Conservation (phyloP, 2,888 invertebrate genomes). For the Drosophila meridionalis region DNA sequence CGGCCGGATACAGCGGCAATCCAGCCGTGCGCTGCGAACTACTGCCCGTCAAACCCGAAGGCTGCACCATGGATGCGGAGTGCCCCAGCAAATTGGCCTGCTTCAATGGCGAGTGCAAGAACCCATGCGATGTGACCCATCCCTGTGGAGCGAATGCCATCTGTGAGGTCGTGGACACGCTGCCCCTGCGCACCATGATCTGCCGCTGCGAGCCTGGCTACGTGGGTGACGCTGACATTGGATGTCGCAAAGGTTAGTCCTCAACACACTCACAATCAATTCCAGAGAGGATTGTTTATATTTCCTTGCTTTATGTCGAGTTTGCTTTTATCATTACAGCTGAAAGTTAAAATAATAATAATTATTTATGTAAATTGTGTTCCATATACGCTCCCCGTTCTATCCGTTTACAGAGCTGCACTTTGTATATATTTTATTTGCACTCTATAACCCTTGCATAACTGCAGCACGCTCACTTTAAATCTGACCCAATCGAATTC, state of each 20-base stretch:
- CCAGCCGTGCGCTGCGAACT: slow-evolving; percentile 88
- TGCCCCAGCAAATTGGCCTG: slow-evolving; percentile 95
- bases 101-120: slow-evolving; percentile 91
- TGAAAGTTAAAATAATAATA: slow-evolving; percentile 49
- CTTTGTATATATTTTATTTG: slow-evolving; percentile 36
- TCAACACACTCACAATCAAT: background rate
- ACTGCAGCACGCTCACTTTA: slow-evolving; percentile 56
- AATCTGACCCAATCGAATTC: background rate
- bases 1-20: slow-evolving; percentile 92
- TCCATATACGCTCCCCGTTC: slow-evolving; percentile 4
- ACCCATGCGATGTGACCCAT: slow-evolving; percentile 91
- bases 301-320: slow-evolving; percentile 49
- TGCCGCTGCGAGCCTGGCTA: slow-evolving; percentile 94
- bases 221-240: slow-evolving; percentile 93
- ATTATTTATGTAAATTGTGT: slow-evolving; percentile 23
- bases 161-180: slow-evolving; percentile 93
- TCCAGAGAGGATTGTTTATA: background rate
- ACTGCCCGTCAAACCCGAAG: slow-evolving; percentile 87
- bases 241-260: slow-evolving; percentile 91
- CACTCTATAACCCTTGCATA: slow-evolving; percentile 65
- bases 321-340: slow-evolving; percentile 73
- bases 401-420: slow-evolving; percentile 56
- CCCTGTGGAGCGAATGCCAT: slow-evolving; percentile 93
- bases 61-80: slow-evolving; percentile 92
- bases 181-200: slow-evolving; percentile 94